phyloP scores from a whole-genome alignment of 2,888 invertebrate genomes.

The Ceramica pisi region DNA sequence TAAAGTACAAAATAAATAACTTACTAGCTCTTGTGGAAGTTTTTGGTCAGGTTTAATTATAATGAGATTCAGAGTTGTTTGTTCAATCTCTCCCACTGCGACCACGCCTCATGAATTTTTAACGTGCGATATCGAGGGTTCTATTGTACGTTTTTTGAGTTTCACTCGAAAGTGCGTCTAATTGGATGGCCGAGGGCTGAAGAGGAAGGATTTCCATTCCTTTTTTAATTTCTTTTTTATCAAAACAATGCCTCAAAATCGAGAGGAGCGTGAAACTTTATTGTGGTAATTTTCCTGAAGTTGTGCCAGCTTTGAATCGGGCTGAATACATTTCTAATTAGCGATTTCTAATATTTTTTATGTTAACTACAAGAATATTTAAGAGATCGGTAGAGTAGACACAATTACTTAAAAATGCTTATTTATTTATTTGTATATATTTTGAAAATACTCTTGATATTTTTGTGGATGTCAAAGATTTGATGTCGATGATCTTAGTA shows the following conservation, averaged over 20 bases:
- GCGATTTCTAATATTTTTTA: neutral
- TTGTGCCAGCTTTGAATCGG: conserved; percentile 1
- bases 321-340: conserved; percentile 21
- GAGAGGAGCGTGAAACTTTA: conserved; percentile 43
- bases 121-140: conserved; percentile 83
- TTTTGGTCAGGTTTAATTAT: neutral
- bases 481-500: neutral
- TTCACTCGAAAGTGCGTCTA: conserved; percentile 80
- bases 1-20: too few relatives aligned
- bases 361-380: neutral
- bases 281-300: conserved; percentile 47
- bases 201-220: conserved; percentile 74
- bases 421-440: too few relatives aligned
- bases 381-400: neutral
- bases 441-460: neutral
- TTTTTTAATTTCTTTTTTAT: conserved; percentile 62
- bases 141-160: conserved; percentile 83
- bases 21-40: too few relatives aligned
- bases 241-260: conserved; percentile 60
- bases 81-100: conserved; percentile 55
- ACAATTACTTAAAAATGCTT: too few relatives aligned
- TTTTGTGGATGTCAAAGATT: neutral
- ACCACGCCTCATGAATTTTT: conserved; percentile 78
- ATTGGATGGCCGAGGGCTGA: conserved; percentile 81
- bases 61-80: neutral